phyloP scores from a whole-genome alignment of 2,888 invertebrate species.

The Leistus spinibarbis region DNA sequence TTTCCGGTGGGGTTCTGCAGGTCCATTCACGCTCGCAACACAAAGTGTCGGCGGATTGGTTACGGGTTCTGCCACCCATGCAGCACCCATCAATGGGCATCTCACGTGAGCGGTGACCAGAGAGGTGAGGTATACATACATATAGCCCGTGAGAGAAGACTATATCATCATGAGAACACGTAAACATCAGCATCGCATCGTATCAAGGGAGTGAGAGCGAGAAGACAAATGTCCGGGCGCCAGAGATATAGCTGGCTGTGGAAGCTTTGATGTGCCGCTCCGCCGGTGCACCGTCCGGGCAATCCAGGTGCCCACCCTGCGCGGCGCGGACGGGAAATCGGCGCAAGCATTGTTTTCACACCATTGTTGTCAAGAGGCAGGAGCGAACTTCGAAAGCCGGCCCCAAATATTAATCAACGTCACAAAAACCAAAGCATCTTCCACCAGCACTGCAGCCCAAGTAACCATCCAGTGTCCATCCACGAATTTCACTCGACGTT shows the following conservation, averaged over 20 bases:
- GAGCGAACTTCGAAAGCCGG: slow-evolving; percentile 50
- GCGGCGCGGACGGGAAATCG: background rate
- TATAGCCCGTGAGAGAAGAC: background rate
- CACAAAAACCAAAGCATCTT: slow-evolving; percentile 50
- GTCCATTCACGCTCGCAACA: background rate
- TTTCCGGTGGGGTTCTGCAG: slow-evolving; percentile 1
- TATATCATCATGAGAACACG: background rate
- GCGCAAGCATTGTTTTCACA: slow-evolving; percentile 53
- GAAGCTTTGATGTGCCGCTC: slow-evolving; percentile 4
- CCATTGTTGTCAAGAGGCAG: slow-evolving; percentile 55
- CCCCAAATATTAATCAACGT: slow-evolving; percentile 57
- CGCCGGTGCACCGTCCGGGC: background rate
- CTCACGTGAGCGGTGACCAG: background rate
- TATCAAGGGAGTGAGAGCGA: background rate
- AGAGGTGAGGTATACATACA: background rate
- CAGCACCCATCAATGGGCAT: background rate
- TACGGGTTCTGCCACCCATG: slow-evolving; percentile 11
- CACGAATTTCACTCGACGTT: background rate
- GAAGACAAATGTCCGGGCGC: background rate
- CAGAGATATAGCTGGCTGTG: background rate
- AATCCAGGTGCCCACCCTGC: slow-evolving; percentile 1
- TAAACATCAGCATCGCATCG: background rate
- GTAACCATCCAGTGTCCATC: background rate
- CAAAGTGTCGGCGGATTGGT: slow-evolving; percentile 7
- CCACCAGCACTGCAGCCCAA: slow-evolving; percentile 30